These are phyloP conservation scores for Sus cebifrons DNA, from an alignment of 2,797 vertebrate species.

Conservation along the genomic window DNA sequence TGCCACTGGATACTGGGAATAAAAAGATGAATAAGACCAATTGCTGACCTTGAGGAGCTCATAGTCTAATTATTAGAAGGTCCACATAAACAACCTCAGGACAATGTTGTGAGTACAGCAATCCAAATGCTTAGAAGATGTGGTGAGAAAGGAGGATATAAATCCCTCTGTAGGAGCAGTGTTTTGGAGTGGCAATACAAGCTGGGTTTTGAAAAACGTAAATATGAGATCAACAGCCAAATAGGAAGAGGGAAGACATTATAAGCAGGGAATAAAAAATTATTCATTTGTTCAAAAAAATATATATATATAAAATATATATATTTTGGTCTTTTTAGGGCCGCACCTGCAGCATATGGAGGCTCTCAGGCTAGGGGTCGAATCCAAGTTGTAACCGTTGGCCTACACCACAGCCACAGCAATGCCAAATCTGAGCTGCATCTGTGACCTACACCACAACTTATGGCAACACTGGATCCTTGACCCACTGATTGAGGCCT, in stretches of 20 bases:
- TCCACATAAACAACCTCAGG: neutral
- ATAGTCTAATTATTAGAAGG: neutral
- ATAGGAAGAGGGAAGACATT: slow-evolving; percentile 8
- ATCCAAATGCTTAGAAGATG: neutral
- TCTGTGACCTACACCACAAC: no score
- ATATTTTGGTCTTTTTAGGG: no score
- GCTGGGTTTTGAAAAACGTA: slow-evolving; percentile 24
- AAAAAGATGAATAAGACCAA: slow-evolving; percentile 40
- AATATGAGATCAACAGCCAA: neutral
- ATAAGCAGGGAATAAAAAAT: neutral
- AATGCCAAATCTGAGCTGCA: no score
- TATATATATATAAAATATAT: no score
- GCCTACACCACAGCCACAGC: no score
- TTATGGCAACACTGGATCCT: no score
- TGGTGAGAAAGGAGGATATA: neutral
- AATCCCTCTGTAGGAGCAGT: neutral
- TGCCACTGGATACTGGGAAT: neutral
- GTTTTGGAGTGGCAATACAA: neutral
- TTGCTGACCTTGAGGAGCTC: neutral
- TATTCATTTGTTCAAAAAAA: neutral
- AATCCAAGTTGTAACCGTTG: no score
- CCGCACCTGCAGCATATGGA: no score
- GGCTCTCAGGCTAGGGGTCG: no score
- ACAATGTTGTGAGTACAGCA: neutral
- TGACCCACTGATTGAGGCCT: no score